Evolutionary conservation across 1,140 invertebrate genomes (phyloP), one percentile per base, ranked within the genome.

Genomic region (Drosophila subpulchrella): DNA sequence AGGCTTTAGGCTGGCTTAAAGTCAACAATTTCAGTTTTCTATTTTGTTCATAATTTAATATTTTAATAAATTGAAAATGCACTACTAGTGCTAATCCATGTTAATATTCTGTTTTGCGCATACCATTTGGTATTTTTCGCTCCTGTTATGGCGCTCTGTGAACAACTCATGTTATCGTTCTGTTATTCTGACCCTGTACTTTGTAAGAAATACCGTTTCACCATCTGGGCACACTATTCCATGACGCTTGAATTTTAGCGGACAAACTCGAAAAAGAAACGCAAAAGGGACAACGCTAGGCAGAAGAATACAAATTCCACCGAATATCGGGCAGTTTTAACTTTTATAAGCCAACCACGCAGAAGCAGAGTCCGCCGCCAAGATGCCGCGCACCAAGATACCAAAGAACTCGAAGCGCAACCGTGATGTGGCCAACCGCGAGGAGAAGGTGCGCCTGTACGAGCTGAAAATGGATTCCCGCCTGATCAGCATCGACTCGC

Each of bases 381-480:
- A 72, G 47, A 92, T 92, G 91, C 91, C 91, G 42, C 89, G 91
- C 36, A 92, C 91, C 13, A 92, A 92, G 63, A 70, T 92, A 67
- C 61, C 91, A 57, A 92, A 92, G 57, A 92, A 83, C 54, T 75
- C 89, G 6, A 92, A 92, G 38, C 74, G 91, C 5, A 92, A 92
- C 54, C 91, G 91, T 20, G 91, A 92, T 4, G 83, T 77, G 2
- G 80, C 91, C 12, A 78, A 78, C 56, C 85, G 73, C 38, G 91
- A 92, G 47, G 91, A 92, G 57, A 91, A 91, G 48, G 70, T 91
- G 7, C 83, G 89, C 44, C 63, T 78, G 30, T 92, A 59, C 57
- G 91, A 92, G 71, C 42, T 84, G 12, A 84, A 86, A 55, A 51
- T 90, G 55, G 91, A 92, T n/a, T 60, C 67, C 41, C 54, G 70